These are phyloP conservation scores for Lordiphosa stackelbergi DNA, from an alignment of 1,140 invertebrate species.

Conservation along the genomic window DNA sequence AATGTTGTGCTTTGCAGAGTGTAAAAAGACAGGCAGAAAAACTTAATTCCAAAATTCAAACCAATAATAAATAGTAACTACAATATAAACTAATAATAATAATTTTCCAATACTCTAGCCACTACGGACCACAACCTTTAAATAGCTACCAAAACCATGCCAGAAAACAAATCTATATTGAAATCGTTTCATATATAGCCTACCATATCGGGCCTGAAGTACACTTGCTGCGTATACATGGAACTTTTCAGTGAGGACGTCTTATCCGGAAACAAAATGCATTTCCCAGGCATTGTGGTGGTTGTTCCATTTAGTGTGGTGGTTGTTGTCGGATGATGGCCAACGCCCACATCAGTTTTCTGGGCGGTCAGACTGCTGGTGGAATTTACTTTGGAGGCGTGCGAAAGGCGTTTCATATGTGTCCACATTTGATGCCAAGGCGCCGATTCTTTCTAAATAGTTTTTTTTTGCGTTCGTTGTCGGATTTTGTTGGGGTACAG, in stretches of 20 bases:
- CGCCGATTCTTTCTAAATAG: constrained; percentile 67
- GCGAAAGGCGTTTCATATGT: constrained; percentile 75
- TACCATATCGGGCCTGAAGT: constrained; percentile 76
- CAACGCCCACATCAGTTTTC: constrained; percentile 69
- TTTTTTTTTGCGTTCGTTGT: constrained; percentile 20
- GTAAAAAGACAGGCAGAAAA: constrained; percentile 34
- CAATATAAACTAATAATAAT: constrained; percentile 3
- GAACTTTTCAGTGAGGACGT: constrained; percentile 71
- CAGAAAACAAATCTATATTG: constrained; percentile 39
- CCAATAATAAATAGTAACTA: constrained; percentile 15
- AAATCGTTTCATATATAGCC: constrained; percentile 38
- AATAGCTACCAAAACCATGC: constrained; percentile 60
- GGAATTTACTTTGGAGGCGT: constrained; percentile 76
- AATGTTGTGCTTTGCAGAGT: constrained; percentile 15
- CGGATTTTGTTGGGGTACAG: constrained; percentile 16
- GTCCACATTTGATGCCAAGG: constrained; percentile 77
- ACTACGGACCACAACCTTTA: constrained; percentile 27
- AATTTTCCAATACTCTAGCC: constrained; percentile 17
- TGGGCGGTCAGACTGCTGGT: constrained; percentile 71
- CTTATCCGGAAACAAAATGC: constrained; percentile 71
- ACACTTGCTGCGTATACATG: constrained; percentile 71
- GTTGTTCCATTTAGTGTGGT: constrained; percentile 10
- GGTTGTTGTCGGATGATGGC: constrained; percentile 31
- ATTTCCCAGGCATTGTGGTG: constrained; percentile 52
- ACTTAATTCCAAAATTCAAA: constrained; percentile 32